Evolutionary conservation across 2,888 invertebrate species (phyloP).

Genomic region (Vesta saturnalis): DNA sequence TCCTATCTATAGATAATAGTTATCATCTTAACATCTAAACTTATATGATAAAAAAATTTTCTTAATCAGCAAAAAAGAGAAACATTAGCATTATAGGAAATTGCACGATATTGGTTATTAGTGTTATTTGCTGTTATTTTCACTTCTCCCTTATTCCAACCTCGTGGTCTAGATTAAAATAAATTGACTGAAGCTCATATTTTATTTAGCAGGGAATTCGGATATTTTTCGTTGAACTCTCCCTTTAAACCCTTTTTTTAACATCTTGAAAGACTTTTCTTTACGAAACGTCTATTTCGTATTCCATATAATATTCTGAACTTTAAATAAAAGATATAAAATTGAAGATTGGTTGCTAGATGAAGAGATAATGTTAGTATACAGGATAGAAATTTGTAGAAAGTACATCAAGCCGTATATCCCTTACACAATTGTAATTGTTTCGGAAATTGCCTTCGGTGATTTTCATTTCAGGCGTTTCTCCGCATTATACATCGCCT

Average conservation of each 20-base stretch:
- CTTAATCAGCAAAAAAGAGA: not conserved
- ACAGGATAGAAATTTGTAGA: constrained; percentile 10
- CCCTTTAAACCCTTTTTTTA: not conserved
- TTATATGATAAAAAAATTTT: not conserved
- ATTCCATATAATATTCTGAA: not conserved
- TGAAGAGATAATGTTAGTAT: not conserved
- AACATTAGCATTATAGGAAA: not conserved
- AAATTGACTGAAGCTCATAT: constrained; percentile 22
- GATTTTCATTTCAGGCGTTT: constrained; percentile 25
- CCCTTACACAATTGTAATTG: constrained; percentile 22
- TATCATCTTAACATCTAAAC: constrained; percentile 20
- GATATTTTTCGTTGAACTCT: constrained; percentile 5
- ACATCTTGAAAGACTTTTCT: not conserved
- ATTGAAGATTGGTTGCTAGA: not conserved
- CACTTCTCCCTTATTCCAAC: not conserved
- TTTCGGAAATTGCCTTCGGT: constrained; percentile 23
- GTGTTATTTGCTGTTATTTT: constrained; percentile 1
- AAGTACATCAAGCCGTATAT: constrained; percentile 17
- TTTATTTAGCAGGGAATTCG: constrained; percentile 15
- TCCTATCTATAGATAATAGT: constrained; percentile 38
- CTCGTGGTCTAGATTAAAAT: constrained; percentile 23
- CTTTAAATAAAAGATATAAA: not conserved
- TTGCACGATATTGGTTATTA: not conserved
- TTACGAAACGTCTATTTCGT: not conserved
- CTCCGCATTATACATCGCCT: not conserved